Conservation (phyloP, 2,113 vertebrate species). For the Nettapus auritus region DNA sequence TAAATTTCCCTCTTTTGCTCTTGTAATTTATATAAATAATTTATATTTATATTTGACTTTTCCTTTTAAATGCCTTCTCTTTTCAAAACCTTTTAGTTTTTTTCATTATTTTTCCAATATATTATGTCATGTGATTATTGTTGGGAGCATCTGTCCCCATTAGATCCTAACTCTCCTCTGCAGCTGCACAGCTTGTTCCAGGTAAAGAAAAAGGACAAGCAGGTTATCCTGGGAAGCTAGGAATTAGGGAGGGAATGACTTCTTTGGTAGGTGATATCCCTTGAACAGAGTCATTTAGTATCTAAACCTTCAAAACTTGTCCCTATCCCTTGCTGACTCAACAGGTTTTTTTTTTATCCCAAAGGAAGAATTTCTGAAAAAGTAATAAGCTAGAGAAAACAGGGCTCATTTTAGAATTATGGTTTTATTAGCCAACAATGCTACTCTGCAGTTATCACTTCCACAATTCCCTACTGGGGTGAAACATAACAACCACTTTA, state of each 20-base stretch:
- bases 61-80: background rate
- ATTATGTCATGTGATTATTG: background rate
- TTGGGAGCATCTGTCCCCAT: background rate
- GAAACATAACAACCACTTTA: background rate
- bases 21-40: background rate
- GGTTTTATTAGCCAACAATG: background rate
- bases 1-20: background rate
- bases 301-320: background rate
- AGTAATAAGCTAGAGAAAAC: slow-evolving; percentile 9
- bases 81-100: background rate
- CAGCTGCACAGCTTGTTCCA: background rate
- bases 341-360: slow-evolving; percentile 7
- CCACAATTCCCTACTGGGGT: background rate
- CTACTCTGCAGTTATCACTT: background rate
- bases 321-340: background rate
- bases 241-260: background rate
- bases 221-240: background rate
- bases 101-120: background rate
- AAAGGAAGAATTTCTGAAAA: slow-evolving; percentile 36
- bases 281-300: background rate
- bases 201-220: background rate
- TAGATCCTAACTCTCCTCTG: background rate
- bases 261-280: background rate
- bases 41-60: background rate
- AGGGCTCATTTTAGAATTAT: background rate